phyloP scores from a whole-genome alignment of 2,888 invertebrate species.

The Heteromyza rotundicornis region DNA sequence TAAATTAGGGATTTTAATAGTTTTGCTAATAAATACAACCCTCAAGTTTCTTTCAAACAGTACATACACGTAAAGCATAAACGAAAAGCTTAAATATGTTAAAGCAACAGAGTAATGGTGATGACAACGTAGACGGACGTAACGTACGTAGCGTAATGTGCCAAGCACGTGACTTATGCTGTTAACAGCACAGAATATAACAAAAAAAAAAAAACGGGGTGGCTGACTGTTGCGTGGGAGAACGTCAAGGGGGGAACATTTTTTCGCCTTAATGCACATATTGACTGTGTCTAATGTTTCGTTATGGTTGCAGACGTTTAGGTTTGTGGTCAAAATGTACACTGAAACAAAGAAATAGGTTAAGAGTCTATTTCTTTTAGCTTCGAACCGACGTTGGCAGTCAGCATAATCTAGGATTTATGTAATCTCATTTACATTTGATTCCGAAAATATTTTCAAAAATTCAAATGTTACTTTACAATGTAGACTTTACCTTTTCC shows the following conservation, averaged over 20 bases:
- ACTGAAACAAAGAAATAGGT: too few species aligned
- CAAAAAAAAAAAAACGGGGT: not conserved
- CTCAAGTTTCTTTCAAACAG: not conserved
- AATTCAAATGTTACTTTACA: too few species aligned
- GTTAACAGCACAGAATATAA: not conserved
- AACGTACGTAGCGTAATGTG: slow-evolving; percentile 1
- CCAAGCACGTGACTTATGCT: slow-evolving; percentile 11
- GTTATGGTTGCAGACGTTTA: not conserved
- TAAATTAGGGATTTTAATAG: not conserved
- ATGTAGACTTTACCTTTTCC: too few species aligned
- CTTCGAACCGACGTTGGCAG: too few species aligned
- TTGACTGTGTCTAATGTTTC: not conserved
- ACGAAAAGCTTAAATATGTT: not conserved
- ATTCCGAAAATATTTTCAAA: too few species aligned
- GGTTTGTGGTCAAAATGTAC: not conserved
- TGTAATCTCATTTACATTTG: too few species aligned
- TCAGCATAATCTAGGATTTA: too few species aligned
- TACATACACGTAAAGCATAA: not conserved
- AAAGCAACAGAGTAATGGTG: not conserved
- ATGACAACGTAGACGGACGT: not conserved
- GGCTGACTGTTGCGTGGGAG: not conserved
- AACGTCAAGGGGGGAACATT: not conserved
- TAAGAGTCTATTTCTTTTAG: too few species aligned
- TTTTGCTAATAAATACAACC: too few species aligned
- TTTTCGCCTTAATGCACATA: not conserved